Percentiles rank a stretch among this genome's conserved stretches.
phyloP scores from a whole-genome alignment of 2,797 vertebrate species.

The Typhlichthys eigenmanni region DNA sequence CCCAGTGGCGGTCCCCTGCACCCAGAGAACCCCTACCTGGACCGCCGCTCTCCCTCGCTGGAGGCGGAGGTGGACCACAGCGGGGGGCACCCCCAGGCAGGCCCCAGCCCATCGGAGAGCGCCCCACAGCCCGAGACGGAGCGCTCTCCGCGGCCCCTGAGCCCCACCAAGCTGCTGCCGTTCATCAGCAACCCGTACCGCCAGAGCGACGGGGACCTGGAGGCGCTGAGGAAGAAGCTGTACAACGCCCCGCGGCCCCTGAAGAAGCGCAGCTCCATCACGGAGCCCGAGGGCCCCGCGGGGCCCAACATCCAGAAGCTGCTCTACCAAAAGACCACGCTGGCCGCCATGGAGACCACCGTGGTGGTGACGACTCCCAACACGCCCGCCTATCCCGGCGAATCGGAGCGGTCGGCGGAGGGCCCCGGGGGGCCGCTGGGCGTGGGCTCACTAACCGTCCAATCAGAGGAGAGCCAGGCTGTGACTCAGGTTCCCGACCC shows the following conservation, averaged over 20 bases:
- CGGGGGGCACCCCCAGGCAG: slow-evolving; percentile 36
- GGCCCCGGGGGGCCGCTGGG: slow-evolving; percentile 22
- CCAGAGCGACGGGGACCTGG: slow-evolving; percentile 92
- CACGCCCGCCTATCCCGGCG: slow-evolving; percentile 51
- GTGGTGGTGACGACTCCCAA: slow-evolving; percentile 69
- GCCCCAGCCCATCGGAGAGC: slow-evolving; percentile 60
- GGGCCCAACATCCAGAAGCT: slow-evolving; percentile 98
- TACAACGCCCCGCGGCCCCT: slow-evolving; percentile 91
- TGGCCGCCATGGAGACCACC: slow-evolving; percentile 93
- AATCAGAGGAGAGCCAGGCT: slow-evolving; percentile 33
- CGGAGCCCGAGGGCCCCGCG: slow-evolving; percentile 91
- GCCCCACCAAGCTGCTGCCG: slow-evolving; percentile 94
- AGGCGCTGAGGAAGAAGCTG: slow-evolving; percentile 91
- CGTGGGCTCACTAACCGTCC: slow-evolving; percentile 19
- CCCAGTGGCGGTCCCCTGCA: slow-evolving; percentile 64
- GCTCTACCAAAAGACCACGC: slow-evolving; percentile 94
- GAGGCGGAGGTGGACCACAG: slow-evolving; percentile 73
- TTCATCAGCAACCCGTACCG: slow-evolving; percentile 95
- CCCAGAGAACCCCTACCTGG: slow-evolving; percentile 78
- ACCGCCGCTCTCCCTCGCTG: slow-evolving; percentile 70
- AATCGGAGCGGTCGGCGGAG: slow-evolving; percentile 62
- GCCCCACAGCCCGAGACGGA: slow-evolving; percentile 77
- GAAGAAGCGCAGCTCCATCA: slow-evolving; percentile 98
- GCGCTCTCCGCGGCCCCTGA: slow-evolving; percentile 91
- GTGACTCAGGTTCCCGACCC: slow-evolving; percentile 30